Conservation (phyloP, 2,797 vertebrate species). For the Cheirogaleus major region DNA sequence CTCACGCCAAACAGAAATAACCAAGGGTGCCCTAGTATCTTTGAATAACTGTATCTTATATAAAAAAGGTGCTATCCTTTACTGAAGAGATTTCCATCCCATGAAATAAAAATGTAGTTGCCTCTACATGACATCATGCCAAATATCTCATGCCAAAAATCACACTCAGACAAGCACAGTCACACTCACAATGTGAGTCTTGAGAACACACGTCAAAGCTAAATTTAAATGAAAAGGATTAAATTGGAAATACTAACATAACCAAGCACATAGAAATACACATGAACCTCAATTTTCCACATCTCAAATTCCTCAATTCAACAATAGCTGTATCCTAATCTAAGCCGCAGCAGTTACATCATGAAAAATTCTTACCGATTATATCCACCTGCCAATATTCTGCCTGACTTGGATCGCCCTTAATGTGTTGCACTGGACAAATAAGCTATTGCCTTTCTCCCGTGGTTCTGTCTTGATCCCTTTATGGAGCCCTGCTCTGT, state of each 20-base stretch:
- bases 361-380: background rate
- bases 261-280: background rate
- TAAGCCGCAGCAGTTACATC: no score
- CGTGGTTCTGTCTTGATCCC: background rate
- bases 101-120: background rate
- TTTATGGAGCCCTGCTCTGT: background rate
- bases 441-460: background rate
- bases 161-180: background rate
- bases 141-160: background rate
- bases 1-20: background rate
- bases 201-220: background rate
- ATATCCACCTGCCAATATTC: background rate
- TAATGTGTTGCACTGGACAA: background rate
- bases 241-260: background rate
- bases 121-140: background rate
- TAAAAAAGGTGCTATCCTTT: background rate
- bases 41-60: background rate
- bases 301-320: background rate
- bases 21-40: no score
- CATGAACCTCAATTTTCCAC: no score
- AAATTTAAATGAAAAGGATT: background rate
- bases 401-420: background rate
- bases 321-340: background rate
- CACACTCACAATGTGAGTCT: no score
- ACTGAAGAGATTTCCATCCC: no score